These are phyloP conservation scores for Toxotes jaculatrix DNA, from an alignment of 2,113 vertebrate genomes.

Conservation along the genomic window DNA sequence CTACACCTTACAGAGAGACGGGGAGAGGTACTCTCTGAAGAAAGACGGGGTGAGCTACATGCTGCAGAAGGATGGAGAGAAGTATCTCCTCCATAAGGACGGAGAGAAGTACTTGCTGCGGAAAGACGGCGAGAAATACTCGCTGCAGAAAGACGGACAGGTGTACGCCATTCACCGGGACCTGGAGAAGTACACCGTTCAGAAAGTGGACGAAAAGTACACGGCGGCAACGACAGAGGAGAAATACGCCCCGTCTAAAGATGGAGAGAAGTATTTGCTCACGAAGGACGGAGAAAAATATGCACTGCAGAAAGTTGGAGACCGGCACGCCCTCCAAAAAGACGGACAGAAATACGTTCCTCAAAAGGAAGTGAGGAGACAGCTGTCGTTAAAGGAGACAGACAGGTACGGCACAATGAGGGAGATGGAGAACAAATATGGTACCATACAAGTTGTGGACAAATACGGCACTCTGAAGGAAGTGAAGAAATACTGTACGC, in stretches of 20 bases:
- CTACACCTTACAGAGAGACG: conserved; percentile 74
- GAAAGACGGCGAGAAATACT: conserved; percentile 71
- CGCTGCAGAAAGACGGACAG: conserved; percentile 67
- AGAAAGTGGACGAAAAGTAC: conserved; percentile 59
- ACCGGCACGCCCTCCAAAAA: conserved; percentile 70
- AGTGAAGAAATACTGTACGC: conserved; percentile 76
- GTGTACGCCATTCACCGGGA: conserved; percentile 67
- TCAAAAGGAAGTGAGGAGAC: conserved; percentile 70
- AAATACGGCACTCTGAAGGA: conserved; percentile 73
- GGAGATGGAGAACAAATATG: conserved; percentile 54
- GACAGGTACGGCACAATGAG: conserved; percentile 74
- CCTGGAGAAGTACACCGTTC: conserved; percentile 60
- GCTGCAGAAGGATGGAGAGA: conserved; percentile 72
- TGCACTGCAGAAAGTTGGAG: conserved; percentile 69
- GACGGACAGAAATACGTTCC: conserved; percentile 84
- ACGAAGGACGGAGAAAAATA: conserved; percentile 74
- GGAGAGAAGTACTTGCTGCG: conserved; percentile 69
- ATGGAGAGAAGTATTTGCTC: conserved; percentile 72
- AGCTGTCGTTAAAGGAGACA: conserved; percentile 71
- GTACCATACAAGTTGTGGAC: conserved; percentile 69
- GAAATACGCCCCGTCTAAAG: conserved; percentile 60
- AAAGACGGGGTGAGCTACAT: conserved; percentile 72
- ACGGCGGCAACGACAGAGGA: conserved; percentile 44
- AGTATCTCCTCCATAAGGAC: conserved; percentile 75
- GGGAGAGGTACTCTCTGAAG: conserved; percentile 66